A percentile compares a stretch with the other conserved stretches of the same genome.
phyloP scores from a whole-genome alignment of 2,797 vertebrate species.

The Danio kyathit region DNA sequence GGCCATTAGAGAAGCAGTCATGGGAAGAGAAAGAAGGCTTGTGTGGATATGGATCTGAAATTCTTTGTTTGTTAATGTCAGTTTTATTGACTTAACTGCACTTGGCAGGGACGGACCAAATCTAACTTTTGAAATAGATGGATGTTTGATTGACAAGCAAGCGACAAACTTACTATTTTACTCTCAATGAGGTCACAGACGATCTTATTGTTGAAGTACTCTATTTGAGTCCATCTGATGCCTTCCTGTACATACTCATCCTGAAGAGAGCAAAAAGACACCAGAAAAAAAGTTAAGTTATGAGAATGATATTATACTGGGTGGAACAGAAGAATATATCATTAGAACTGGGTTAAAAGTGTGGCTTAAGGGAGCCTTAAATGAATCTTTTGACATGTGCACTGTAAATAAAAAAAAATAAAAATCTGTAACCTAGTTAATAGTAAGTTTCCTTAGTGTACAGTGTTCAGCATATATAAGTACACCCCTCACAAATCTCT shows the following conservation, averaged over 20 bases:
- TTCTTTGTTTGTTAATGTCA: slow-evolving; percentile 12
- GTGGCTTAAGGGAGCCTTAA: neutral
- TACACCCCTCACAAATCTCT: no score
- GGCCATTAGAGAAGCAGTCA: slow-evolving; percentile 52
- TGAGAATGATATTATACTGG: neutral
- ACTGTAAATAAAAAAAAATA: no score
- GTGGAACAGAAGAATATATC: neutral
- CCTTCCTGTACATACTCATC: slow-evolving; percentile 98
- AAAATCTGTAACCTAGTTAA: no score
- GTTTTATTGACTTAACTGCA: slow-evolving; percentile 39
- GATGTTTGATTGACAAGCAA: slow-evolving; percentile 9
- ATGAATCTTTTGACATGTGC: neutral
- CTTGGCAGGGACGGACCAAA: slow-evolving; percentile 7
- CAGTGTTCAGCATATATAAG: no score
- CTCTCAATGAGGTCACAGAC: slow-evolving; percentile 98
- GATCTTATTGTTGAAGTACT: slow-evolving; percentile 99
- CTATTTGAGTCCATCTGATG: slow-evolving; percentile 93
- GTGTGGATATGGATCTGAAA: slow-evolving; percentile 36
- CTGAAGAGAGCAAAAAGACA: slow-evolving; percentile 69
- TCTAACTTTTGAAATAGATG: slow-evolving; percentile 11
- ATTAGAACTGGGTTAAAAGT: neutral
- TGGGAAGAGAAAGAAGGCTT: slow-evolving; percentile 55
- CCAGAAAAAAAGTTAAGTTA: neutral
- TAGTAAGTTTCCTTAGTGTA: no score
- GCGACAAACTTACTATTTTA: slow-evolving; percentile 85